These are phyloP conservation scores for Anarhynchus alexandrinus DNA, from an alignment of 2,113 vertebrate species.

Conservation along the genomic window DNA sequence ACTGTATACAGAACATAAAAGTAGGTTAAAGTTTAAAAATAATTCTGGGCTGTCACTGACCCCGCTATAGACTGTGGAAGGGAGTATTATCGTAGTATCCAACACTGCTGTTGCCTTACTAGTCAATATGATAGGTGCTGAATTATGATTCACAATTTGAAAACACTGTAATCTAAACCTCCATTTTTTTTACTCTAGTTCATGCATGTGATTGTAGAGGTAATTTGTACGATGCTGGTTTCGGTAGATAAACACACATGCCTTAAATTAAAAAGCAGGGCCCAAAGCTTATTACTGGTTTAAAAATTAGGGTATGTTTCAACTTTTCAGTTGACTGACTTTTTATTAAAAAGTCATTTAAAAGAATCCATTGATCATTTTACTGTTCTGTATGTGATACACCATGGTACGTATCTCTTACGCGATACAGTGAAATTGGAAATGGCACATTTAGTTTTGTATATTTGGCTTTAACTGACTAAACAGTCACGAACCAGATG, in stretches of 20 bases:
- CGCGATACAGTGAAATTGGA: constrained; percentile 37
- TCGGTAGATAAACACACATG: constrained; percentile 80
- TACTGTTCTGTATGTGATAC: constrained; percentile 29
- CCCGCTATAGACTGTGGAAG: constrained; percentile 75
- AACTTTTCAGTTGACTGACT: constrained; percentile 59
- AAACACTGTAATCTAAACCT: constrained; percentile 77
- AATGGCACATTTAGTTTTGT: constrained; percentile 58
- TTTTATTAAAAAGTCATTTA: constrained; percentile 66
- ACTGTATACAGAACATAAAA: constrained; percentile 66
- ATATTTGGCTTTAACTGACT: constrained; percentile 65
- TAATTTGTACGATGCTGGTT: constrained; percentile 76
- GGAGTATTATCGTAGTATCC: constrained; percentile 76
- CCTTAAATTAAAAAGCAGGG: constrained; percentile 83
- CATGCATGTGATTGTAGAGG: constrained; percentile 78
- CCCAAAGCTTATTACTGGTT: constrained; percentile 74
- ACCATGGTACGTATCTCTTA: constrained; percentile 13
- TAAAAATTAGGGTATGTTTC: constrained; percentile 70
- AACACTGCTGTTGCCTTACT: constrained; percentile 88
- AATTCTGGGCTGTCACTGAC: constrained; percentile 73
- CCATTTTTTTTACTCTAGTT: constrained; percentile 74
- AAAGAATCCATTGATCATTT: constrained; percentile 58
- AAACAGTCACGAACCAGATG: constrained; percentile 42
- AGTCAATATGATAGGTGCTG: constrained; percentile 85
- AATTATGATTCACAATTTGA: constrained; percentile 79
- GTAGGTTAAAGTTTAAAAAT: constrained; percentile 74